Conservation (phyloP, 2,113 vertebrate genomes). For the Mus spicilegus region DNA sequence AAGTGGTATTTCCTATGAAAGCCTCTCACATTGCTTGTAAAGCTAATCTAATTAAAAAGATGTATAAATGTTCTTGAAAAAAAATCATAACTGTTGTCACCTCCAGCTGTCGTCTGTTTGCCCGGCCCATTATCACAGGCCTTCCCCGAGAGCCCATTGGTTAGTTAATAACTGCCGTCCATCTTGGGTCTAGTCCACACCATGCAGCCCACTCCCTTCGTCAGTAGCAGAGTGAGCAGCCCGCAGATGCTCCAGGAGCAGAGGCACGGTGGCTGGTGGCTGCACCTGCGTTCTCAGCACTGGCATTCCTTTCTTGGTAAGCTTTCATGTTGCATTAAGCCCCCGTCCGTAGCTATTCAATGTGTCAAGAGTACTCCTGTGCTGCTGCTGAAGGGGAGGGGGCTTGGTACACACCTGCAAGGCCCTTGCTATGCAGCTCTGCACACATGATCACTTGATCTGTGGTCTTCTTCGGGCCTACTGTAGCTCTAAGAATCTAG, state of each 20-base stretch:
- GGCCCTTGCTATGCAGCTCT: neutral
- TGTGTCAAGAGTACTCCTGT: neutral
- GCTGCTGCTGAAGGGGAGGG: neutral
- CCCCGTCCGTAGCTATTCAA: neutral
- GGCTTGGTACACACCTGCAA: too few relatives aligned
- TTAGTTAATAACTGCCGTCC: too few relatives aligned
- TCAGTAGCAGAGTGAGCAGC: too few relatives aligned
- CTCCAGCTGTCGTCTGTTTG: slow-evolving; percentile 74
- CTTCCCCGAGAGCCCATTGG: too few relatives aligned
- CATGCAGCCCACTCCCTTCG: too few relatives aligned
- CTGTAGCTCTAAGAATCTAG: neutral
- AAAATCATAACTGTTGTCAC: slow-evolving; percentile 82
- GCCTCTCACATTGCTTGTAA: slow-evolving; percentile 89
- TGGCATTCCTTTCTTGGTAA: neutral
- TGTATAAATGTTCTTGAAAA: slow-evolving; percentile 87
- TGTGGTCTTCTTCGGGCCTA: neutral
- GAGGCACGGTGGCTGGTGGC: too few relatives aligned
- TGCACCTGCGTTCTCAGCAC: too few relatives aligned
- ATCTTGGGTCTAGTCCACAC: too few relatives aligned
- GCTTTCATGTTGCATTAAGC: neutral
- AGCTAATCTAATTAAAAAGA: slow-evolving; percentile 90
- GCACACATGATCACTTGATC: neutral
- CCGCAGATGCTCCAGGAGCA: too few relatives aligned
- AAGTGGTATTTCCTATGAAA: slow-evolving; percentile 87
- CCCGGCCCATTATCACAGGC: too few relatives aligned